Base-by-base conservation (phyloP, 2,113 vertebrate species). In the Cheirogaleus medius region DNA sequence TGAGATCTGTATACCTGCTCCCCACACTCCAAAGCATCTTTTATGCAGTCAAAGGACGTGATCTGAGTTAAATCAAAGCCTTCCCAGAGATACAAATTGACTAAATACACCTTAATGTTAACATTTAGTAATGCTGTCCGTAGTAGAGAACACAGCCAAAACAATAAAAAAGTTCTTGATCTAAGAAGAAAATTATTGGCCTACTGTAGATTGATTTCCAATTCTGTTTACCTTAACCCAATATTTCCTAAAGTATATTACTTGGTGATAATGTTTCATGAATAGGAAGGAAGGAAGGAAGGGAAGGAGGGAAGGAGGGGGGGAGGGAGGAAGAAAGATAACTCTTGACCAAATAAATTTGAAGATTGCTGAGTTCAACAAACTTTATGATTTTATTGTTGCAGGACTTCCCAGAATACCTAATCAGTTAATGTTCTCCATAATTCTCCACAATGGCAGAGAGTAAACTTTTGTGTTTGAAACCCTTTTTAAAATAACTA, bases 401-500 rank as follows among this genome's bases (percentile, higher is more conserved):
- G 34, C 78, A 82, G 32, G 42, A 73, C 37, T 82, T 92, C 17
- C 27, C 25, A 76, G 71, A 89, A 84, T 8, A 29, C 89, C 86
- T 69, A 93, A 56, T 82, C 64, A 5, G 44, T 58, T 77, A 64
- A 63, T 37, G 3, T 44, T 27, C 1, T 66, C 21, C 69, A 1
- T 58, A 82, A 52, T 39, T 73, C 21, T 77, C 29, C 54, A 95
- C 77, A 18, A 94, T 58, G 58, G 34, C 25, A 86, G 9, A 77
- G 13, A 77, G 37, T 18, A 71, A 34, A 87, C 12, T 27, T 87
- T 71, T 86, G 29, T 63, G 23, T 90, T 82, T 80, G 47, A 94
- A 91, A 78, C 23, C 27, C 34, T 93, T 96, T 63, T 69, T 49
- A 88, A 95, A 95, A 88, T 90, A 85, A 54, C 39, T 44, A 85